Evolutionary conservation across 2,888 invertebrate genomes (phyloP).

Genomic region (Rugalucina vietnamica): DNA sequence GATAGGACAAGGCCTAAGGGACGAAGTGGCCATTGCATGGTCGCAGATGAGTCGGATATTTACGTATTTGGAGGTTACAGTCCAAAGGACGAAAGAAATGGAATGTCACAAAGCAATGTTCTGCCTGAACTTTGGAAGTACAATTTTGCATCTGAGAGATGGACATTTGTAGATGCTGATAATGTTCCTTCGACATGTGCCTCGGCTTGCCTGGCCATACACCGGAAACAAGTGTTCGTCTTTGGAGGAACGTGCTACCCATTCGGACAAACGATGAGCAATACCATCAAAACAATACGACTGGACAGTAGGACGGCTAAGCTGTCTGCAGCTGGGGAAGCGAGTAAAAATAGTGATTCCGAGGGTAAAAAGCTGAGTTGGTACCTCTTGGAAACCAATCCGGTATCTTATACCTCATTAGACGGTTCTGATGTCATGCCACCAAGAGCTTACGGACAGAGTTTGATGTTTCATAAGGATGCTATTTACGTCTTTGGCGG

Average conservation of each 20-base stretch:
- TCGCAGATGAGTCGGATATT: conserved; percentile 65
- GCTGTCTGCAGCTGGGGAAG: conserved; percentile 53
- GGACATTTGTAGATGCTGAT: conserved; percentile 89
- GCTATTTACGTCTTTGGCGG: conserved; percentile 95
- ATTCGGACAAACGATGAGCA: conserved; percentile 93
- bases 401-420: conserved; percentile 57
- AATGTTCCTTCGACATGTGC: conserved; percentile 76
- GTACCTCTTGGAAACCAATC: conserved; percentile 66
- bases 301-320: conserved; percentile 5
- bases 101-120: conserved; percentile 46
- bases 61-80: conserved; percentile 70
- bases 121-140: conserved; percentile 92
- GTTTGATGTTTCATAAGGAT: conserved; percentile 84
- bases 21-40: conserved; percentile 70
- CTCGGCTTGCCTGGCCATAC: conserved; percentile 56
- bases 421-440: conserved; percentile 85
- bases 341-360: neutral
- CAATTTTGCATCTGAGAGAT: conserved; percentile 90
- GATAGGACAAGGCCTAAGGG: conserved; percentile 58
- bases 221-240: conserved; percentile 87
- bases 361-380: conserved; percentile 84
- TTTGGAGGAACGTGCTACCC: conserved; percentile 97
- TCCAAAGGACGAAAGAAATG: conserved; percentile 56
- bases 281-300: conserved; percentile 86
- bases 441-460: conserved; percentile 92